Conservation (phyloP, 2,888 invertebrate genomes). For the Aspidiotus rigidus region DNA sequence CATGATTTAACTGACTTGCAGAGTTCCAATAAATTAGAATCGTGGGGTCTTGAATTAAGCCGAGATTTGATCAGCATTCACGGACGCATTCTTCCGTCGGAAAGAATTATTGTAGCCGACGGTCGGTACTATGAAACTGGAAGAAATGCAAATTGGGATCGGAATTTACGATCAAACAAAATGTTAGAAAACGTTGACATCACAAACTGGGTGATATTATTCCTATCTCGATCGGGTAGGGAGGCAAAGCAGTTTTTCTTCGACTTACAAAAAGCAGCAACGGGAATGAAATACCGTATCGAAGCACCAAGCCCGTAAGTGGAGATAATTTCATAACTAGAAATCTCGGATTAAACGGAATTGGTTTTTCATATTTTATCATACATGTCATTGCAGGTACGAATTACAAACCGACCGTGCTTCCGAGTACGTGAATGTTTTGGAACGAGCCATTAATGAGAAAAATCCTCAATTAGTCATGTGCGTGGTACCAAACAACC, state of each 20-base stretch:
- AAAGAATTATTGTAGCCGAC: slow-evolving; percentile 50
- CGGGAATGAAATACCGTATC: slow-evolving; percentile 46
- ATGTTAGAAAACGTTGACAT: slow-evolving; percentile 44
- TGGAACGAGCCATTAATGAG: slow-evolving; percentile 51
- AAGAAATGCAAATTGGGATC: slow-evolving; percentile 66
- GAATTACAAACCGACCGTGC: slow-evolving; percentile 50
- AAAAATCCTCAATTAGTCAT: slow-evolving; percentile 56
- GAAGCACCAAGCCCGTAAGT: slow-evolving; percentile 37
- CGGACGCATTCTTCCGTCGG: slow-evolving; percentile 57
- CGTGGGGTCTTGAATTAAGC: slow-evolving; percentile 67
- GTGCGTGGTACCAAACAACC: slow-evolving; percentile 57
- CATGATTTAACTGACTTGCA: not conserved
- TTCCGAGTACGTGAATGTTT: slow-evolving; percentile 50
- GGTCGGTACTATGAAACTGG: slow-evolving; percentile 43
- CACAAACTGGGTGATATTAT: slow-evolving; percentile 44
- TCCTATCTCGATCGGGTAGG: slow-evolving; percentile 37
- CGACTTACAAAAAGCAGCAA: slow-evolving; percentile 43
- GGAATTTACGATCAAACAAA: slow-evolving; percentile 50
- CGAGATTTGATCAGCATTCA: slow-evolving; percentile 53
- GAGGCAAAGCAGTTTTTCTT: not conserved
- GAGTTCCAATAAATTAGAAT: slow-evolving; percentile 50
- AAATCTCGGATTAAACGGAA: not conserved
- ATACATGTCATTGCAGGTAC: slow-evolving; percentile 43
- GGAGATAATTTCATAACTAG: not conserved
- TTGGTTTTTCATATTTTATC: not conserved